These are phyloP conservation scores for Barypeithes pellucidus DNA, from an alignment of 2,888 invertebrate species.

Conservation along the genomic window DNA sequence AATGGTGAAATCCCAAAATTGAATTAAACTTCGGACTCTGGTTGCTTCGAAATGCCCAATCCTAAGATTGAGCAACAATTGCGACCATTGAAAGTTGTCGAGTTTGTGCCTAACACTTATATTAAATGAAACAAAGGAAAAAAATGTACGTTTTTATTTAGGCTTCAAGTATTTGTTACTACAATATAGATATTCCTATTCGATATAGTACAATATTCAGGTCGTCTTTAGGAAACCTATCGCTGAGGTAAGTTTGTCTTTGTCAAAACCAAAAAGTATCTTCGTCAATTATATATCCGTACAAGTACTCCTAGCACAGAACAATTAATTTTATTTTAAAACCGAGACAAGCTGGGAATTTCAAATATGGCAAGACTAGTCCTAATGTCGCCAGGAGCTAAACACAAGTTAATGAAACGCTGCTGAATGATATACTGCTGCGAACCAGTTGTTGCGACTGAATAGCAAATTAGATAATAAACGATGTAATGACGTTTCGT, in stretches of 20 bases:
- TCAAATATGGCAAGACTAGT: constrained; percentile 19
- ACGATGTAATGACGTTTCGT: constrained; percentile 17
- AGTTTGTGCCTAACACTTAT: too few relatives aligned
- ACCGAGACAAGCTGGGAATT: constrained; percentile 6
- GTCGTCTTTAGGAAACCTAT: too few relatives aligned
- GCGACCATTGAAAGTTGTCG: too few relatives aligned
- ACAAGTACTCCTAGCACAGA: not conserved
- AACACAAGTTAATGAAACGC: constrained; percentile 27
- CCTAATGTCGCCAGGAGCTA: constrained; percentile 16
- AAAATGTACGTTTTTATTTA: too few relatives aligned
- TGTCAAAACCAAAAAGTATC: not conserved
- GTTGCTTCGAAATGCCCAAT: too few relatives aligned
- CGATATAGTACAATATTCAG: not conserved
- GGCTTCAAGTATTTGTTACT: too few relatives aligned
- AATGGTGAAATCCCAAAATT: too few relatives aligned
- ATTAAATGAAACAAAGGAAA: too few relatives aligned
- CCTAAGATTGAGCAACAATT: too few relatives aligned
- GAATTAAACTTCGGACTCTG: too few relatives aligned
- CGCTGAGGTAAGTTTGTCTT: not conserved
- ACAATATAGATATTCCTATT: not conserved
- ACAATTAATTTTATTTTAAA: constrained; percentile 24
- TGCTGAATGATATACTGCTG: constrained; percentile 21
- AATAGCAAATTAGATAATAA: constrained; percentile 21
- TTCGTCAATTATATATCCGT: not conserved
- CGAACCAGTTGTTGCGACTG: constrained; percentile 17